phyloP scores from a whole-genome alignment of 2,888 invertebrate genomes.

The Parasteatoda lunata region DNA sequence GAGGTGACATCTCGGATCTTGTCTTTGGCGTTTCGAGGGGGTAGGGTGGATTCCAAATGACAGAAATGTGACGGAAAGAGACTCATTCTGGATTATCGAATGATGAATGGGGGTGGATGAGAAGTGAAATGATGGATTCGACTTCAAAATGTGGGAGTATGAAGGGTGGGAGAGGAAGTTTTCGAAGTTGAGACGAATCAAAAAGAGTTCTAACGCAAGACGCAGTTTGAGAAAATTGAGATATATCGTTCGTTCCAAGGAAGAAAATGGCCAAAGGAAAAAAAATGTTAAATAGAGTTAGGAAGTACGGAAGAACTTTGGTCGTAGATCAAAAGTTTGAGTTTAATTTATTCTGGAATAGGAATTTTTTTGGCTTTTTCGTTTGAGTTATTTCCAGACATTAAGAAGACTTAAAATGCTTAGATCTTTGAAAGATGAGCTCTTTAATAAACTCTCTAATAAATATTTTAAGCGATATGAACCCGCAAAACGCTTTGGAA shows the following conservation, averaged over 20 bases:
- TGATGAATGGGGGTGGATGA: background rate
- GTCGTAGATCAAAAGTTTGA: background rate
- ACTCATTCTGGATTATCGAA: background rate
- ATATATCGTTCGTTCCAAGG: slow-evolving; percentile 1
- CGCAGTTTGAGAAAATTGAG: slow-evolving; percentile 2
- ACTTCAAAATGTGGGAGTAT: background rate
- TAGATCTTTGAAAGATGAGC: no score
- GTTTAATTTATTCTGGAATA: slow-evolving; percentile 3
- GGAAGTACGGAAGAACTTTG: background rate
- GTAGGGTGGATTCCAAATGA: background rate
- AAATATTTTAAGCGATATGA: no score
- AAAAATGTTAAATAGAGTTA: background rate
- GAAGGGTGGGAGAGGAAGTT: background rate
- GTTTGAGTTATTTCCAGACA: background rate
- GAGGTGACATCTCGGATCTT: background rate
- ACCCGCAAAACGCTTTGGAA: no score
- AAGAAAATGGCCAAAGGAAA: background rate
- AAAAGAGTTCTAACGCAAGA: background rate
- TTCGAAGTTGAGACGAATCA: slow-evolving; percentile 2
- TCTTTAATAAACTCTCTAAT: no score
- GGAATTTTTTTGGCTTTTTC: background rate
- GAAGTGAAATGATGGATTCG: background rate
- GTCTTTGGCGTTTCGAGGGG: background rate
- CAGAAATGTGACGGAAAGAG: slow-evolving; percentile 1
- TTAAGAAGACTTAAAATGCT: background rate